These are phyloP conservation scores for Phyllostomus hastatus DNA, from an alignment of 2,113 vertebrate genomes.

Conservation along the genomic window DNA sequence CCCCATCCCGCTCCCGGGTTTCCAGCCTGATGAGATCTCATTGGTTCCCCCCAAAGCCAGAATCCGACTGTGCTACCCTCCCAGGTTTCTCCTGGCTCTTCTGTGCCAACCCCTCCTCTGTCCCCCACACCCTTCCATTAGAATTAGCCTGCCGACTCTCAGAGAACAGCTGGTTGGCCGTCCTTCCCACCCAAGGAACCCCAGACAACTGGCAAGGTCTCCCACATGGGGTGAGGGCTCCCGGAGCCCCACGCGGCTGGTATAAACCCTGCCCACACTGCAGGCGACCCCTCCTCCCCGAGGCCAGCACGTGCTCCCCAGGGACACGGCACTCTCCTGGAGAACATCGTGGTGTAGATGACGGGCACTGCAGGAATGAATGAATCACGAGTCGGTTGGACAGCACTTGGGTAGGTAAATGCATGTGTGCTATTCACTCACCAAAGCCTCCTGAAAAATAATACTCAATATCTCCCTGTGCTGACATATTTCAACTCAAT, in stretches of 20 bases:
- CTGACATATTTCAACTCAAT: conserved; percentile 81
- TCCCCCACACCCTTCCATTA: not conserved
- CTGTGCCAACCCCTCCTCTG: not conserved
- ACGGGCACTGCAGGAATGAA: conserved; percentile 71
- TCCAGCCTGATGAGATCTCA: not conserved
- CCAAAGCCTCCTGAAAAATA: conserved; percentile 74
- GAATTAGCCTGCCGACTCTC: too few relatives aligned
- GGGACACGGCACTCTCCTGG: conserved; percentile 6
- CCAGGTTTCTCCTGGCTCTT: not conserved
- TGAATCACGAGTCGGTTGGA: conserved; percentile 75
- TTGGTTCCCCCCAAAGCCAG: not conserved
- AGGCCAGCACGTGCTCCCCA: not conserved
- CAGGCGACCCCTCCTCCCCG: conserved; percentile 42
- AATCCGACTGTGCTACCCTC: not conserved
- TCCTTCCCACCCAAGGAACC: not conserved
- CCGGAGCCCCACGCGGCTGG: not conserved
- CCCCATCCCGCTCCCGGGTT: not conserved
- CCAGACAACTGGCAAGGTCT: too few relatives aligned
- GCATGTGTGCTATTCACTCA: conserved; percentile 76
- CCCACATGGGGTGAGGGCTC: not conserved
- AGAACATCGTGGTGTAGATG: conserved; percentile 72
- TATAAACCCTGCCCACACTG: not conserved
- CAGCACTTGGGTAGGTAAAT: conserved; percentile 80
- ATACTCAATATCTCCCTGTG: conserved; percentile 70
- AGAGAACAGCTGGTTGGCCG: not conserved